Base-by-base conservation (phyloP, 1,140 invertebrate genomes). In the Cotesia chilonis region DNA sequence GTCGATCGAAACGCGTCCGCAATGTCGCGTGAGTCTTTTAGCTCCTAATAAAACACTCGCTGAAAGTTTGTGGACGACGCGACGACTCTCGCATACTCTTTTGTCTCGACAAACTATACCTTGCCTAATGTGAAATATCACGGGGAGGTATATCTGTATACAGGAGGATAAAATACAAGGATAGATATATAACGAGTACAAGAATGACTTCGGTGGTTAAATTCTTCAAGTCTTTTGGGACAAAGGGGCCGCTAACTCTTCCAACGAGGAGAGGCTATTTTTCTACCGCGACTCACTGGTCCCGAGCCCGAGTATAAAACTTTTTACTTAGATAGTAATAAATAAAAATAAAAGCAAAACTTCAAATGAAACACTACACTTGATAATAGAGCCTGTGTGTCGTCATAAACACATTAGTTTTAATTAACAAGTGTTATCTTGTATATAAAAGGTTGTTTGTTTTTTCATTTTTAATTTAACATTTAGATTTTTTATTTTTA, bases 121-220 rank as follows among this genome's bases (percentile, higher is more conserved):
- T 10, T 47, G 10, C 41, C 57, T 17, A 63, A 36, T 70, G 17
- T 14, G 57, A 47, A 61, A 61, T 69, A 57, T 69, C 67, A 69
- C 12, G 37, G 28, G 7, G 28, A 69, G 20, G 38, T 12, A 54
- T 47, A 69, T 59, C 36, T 60, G 28, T 71, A 28, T n/a, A 28
- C 4, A 35, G 1, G 28, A 38, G 14, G 35, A 17, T 57, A 55
- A 47, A 9, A 47, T 47, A 47, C 6, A 47, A 47, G 41, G 41
- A 47, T 47, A 17, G 54, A 20, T 57, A 65, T 65, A 70, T 60
- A 41, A 51, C 37, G 20, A 61, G 57, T 69, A 59, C 52, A 37
- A 36, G 55, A 76, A 71, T 78, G 76, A 76, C 75, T 79, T 76
- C 78, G 80, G 28, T 71, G 76, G 57, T 79, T 76, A 77, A 80